Percentiles rank a stretch among this genome's conserved stretches.
phyloP scores from a whole-genome alignment of 2,797 vertebrate genomes.

The Hypotaenidia philippensis region DNA sequence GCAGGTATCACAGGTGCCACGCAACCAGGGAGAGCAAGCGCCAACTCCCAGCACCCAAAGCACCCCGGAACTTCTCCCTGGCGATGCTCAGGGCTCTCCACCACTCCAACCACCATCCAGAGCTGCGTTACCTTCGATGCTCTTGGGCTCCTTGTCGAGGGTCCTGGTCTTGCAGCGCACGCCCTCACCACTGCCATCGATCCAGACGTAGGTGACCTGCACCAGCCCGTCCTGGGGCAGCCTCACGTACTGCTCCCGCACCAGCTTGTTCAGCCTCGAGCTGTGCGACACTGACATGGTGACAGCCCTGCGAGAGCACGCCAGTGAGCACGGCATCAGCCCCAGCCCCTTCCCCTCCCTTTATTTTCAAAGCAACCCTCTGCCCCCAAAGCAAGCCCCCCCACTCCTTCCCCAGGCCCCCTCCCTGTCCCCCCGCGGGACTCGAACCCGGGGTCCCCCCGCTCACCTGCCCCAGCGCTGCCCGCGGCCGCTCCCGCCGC shows the following conservation, averaged over 20 bases:
- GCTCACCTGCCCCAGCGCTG: not conserved
- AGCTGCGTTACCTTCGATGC: constrained; percentile 77
- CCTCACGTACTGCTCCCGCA: constrained; percentile 86
- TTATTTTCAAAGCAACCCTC: not conserved
- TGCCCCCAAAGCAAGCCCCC: no score
- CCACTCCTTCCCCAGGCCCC: not conserved
- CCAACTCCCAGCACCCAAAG: rapidly evolving
- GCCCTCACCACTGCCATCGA: constrained; percentile 87
- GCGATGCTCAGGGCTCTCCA: rapidly evolving
- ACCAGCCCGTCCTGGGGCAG: constrained; percentile 83
- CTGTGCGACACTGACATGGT: constrained; percentile 81
- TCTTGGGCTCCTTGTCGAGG: constrained; percentile 82
- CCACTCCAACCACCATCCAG: rapidly evolving
- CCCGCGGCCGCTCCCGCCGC: not conserved
- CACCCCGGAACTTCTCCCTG: not conserved
- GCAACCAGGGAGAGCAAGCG: rapidly evolving
- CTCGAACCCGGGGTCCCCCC: rapidly evolving
- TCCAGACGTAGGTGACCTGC: constrained; percentile 91
- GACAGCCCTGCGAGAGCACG: constrained; percentile 23
- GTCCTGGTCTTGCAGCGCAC: constrained; percentile 89
- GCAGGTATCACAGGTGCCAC: not conserved
- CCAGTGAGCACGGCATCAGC: not conserved
- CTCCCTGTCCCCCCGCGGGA: not conserved
- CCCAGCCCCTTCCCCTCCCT: rapidly evolving
- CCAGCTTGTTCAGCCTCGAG: constrained; percentile 85